Base-by-base conservation (phyloP, 2,888 invertebrate genomes). In the Cephus rjabovi region DNA sequence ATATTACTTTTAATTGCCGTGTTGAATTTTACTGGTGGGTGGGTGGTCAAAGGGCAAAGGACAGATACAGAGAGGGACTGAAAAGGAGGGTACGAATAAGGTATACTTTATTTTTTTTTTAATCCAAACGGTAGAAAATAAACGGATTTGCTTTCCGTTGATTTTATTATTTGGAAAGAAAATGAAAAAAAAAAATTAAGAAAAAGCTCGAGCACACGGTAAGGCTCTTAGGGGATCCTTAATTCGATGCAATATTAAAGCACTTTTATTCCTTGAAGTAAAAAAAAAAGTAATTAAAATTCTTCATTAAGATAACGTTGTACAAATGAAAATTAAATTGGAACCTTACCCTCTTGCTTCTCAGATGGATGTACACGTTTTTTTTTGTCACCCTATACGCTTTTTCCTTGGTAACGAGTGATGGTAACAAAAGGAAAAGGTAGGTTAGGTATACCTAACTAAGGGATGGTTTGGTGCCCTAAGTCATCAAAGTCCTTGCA, bases 271-370 rank as follows among this genome's bases (percentile, higher is more conserved):
- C 40, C 15, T 70, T 70, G n/a, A 33, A 33, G 70, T 15, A 2
- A 70, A 33, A 33, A n/a, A 75, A 73, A 78, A 82, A 82, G 83
- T 86, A 88, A 89, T 90, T 88, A 89, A 88, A 87, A 87, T 86
- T 86, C 85, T 85, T 85, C 85, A 82, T 85, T 81, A 83, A 86
- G 86, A 86, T 85, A 86, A 86, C 86, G 80, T 81, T 78, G 85
- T 84, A 86, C 86, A 87, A 89, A 90, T 89, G 86, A 88, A 88
- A 88, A 86, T 84, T 82, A 84, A 83, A 82, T 82, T 82, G 76
- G 75, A 75, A 73, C 35, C 73, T 40, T 40, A 40, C 40, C 40
- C 40, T 40, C 40, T 40, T 40, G 40, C 40, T 15, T 40, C 40
- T 40, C 15, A 15, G 40, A 40, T 40, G 40, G 40, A 40, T 40